phyloP scores from a whole-genome alignment of 2,797 vertebrate genomes.

The Tapera naevia region DNA sequence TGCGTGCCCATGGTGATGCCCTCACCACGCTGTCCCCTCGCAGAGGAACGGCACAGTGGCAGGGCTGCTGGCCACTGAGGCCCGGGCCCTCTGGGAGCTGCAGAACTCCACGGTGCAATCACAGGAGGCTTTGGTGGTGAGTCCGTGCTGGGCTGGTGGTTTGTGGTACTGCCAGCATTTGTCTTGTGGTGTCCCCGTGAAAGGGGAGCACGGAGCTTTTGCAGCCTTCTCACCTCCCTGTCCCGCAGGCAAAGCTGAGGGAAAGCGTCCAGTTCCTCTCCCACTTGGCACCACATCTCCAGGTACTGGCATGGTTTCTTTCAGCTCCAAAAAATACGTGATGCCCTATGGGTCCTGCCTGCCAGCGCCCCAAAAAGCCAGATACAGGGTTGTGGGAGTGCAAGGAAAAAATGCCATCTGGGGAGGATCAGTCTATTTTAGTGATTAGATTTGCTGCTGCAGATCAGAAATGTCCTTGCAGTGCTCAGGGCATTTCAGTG shows the following conservation, averaged over 20 bases:
- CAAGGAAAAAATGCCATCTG: background rate
- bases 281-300: constrained; percentile 41
- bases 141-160: background rate
- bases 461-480: background rate
- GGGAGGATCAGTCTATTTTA: rapidly evolving
- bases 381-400: background rate
- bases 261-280: constrained; percentile 64
- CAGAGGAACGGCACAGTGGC: constrained; percentile 62
- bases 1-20: rapidly evolving
- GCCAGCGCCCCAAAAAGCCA: background rate
- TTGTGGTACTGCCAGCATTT: background rate
- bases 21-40: background rate
- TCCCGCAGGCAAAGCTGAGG: constrained; percentile 67
- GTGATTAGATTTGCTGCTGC: background rate
- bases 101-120: constrained; percentile 51
- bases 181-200: background rate
- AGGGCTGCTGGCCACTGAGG: constrained; percentile 36
- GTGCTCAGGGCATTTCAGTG: background rate
- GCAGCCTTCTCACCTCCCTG: background rate
- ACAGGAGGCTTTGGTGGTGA: constrained; percentile 72
- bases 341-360: background rate
- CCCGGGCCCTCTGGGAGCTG: constrained; percentile 41
- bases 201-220: rapidly evolving
- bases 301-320: constrained; percentile 20
- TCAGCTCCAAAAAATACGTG: background rate